phyloP scores from a whole-genome alignment of 2,113 vertebrate genomes.

The Crotalus helleri region DNA sequence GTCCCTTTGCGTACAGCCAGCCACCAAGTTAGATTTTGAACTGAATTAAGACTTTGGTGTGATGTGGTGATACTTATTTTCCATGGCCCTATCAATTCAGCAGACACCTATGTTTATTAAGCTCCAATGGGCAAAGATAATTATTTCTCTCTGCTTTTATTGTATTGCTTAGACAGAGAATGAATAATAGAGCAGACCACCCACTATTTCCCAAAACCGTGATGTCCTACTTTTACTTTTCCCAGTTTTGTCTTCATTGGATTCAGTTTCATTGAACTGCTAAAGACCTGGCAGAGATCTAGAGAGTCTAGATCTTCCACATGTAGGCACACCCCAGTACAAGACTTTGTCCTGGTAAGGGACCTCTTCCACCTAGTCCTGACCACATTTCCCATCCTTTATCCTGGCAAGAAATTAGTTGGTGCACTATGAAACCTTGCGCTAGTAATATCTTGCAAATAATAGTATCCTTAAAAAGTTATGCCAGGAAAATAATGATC shows the following conservation, averaged over 20 bases:
- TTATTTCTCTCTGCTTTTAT: neutral
- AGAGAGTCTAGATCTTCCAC: neutral
- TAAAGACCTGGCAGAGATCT: neutral
- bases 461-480: neutral
- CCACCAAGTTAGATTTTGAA: neutral
- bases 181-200: neutral
- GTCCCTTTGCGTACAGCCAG: neutral
- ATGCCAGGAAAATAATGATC: neutral
- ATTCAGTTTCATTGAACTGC: neutral
- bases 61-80: neutral
- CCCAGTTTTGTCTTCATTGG: neutral
- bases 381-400: neutral
- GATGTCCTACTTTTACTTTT: neutral
- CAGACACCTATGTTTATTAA: neutral
- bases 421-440: neutral
- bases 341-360: neutral
- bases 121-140: too few species aligned
- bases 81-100: neutral
- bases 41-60: neutral
- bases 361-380: neutral
- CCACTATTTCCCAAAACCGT: neutral
- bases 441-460: neutral
- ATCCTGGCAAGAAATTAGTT: neutral
- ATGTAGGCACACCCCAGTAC: neutral
- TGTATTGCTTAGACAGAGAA: neutral